Evolutionary conservation across 2,797 vertebrate species (phyloP), one percentile per base, ranked within the genome.

Genomic region (Myiotriccus ornatus): DNA sequence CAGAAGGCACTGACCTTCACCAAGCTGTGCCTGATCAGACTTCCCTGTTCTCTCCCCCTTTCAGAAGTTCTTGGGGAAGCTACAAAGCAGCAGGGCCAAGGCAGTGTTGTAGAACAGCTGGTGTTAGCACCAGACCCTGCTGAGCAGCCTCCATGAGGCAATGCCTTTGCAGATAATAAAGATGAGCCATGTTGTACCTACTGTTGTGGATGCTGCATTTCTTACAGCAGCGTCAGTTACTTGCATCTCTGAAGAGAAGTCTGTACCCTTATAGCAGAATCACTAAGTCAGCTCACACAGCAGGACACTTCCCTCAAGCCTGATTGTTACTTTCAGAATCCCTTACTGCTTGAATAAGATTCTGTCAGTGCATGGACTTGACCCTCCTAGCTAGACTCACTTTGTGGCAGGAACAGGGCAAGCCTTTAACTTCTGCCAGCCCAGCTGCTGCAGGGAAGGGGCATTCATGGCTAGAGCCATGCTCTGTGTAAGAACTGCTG

Each of bases 401-500:
- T 37, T 16, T 22, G 5, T 12, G 47, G n/a, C 50, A 75, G 21
- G 23, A 52, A 7, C 28, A 25, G 0, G 0, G 27, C 24, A 37
- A 34, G 5, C 10, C 43, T 43, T 44, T 28, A 10, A 12, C 24
- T 18, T 23, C 2, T 10, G 14, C 13, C 37, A 57, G 65, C 44
- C 32, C 39, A 27, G 9, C 37, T 47, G n/a, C 41, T 1, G 1
- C 3, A 4, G 50, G 30, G 32, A 55, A 52, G 18, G 1, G 16
- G 37, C 57, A 70, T 27, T 30, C 28, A 27, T 0, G 0, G 41
- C 19, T 15, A 0, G 2, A 64, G 65, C 22, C 22, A 4, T 2
- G 0, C 9, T 13, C 39, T 18, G 1, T 1, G 0, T 2, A 3
- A 18, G 69, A 34, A 25, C 4, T 0, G 0, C 39, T 28, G 39